Conservation (phyloP, 1,140 invertebrate genomes). For the Venustaconcha ellipsiformis region DNA sequence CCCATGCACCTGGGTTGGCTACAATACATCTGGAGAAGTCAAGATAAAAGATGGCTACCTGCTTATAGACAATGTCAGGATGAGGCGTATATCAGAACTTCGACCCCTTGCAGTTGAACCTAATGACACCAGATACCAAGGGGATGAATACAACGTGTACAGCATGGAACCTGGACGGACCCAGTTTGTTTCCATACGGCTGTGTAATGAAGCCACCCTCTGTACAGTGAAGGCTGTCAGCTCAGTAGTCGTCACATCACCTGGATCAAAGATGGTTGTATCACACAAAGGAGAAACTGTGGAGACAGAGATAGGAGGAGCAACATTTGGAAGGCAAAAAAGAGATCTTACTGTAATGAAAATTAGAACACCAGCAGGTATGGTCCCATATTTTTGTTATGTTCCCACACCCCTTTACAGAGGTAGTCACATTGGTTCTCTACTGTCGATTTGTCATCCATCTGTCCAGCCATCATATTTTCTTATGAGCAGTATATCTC, state of each 20-base stretch:
- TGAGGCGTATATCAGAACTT: constrained; percentile 10
- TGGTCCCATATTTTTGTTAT: no score
- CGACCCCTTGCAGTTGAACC: background rate
- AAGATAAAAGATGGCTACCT: constrained; percentile 23
- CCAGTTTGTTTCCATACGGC: constrained; percentile 14
- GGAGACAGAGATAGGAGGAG: no score
- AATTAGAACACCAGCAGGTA: no score
- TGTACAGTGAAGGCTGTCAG: constrained; percentile 16
- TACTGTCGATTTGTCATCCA: no score
- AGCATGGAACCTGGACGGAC: constrained; percentile 24
- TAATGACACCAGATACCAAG: background rate
- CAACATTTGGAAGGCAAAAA: no score
- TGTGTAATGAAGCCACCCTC: constrained; percentile 24
- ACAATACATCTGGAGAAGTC: constrained; percentile 19
- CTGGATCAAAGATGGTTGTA: no score
- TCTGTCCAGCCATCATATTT: no score
- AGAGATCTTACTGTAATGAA: no score
- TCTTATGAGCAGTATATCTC: no score
- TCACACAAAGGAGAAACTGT: no score
- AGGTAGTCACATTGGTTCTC: no score
- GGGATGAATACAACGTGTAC: constrained; percentile 9
- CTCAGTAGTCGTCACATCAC: constrained; percentile 10
- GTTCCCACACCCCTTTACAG: no score
- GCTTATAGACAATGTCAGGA: background rate
- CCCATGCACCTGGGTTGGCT: constrained; percentile 23